These are phyloP conservation scores for Hypotaenidia okinawae DNA, from an alignment of 2,797 vertebrate genomes.

Conservation along the genomic window DNA sequence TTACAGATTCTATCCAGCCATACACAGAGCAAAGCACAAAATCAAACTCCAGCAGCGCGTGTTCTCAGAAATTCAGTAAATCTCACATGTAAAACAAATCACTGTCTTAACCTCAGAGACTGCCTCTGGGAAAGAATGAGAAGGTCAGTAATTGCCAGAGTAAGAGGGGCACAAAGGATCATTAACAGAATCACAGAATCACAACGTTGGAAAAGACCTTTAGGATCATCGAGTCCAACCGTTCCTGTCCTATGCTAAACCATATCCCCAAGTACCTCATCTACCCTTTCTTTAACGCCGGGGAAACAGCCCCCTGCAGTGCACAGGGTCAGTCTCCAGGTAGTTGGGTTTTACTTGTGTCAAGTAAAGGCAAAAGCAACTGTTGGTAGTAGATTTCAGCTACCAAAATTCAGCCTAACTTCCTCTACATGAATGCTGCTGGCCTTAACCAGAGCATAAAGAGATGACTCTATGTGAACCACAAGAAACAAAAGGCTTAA, in stretches of 20 bases:
- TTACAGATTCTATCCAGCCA: background rate
- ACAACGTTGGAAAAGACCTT: too few relatives aligned
- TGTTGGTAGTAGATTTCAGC: background rate
- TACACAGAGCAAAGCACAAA: background rate
- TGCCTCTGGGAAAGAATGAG: background rate
- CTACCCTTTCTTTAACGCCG: too few relatives aligned
- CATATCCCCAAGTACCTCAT: too few relatives aligned
- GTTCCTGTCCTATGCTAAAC: too few relatives aligned
- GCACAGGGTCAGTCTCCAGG: background rate
- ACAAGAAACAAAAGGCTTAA: background rate
- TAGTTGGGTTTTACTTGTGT: background rate
- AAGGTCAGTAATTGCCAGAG: background rate
- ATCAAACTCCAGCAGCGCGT: background rate
- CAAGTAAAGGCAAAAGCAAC: background rate
- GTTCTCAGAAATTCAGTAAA: background rate
- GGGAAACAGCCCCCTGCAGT: background rate
- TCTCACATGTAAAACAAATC: background rate
- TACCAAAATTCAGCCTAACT: background rate
- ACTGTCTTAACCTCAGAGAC: background rate
- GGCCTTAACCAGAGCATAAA: background rate
- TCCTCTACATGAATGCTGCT: background rate
- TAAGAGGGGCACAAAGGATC: background rate
- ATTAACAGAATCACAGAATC: background rate
- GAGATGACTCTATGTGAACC: background rate
- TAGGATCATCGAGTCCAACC: too few relatives aligned